Evolutionary conservation across 2,113 vertebrate genomes (phyloP).

Genomic region (Neogobius melanostomus): DNA sequence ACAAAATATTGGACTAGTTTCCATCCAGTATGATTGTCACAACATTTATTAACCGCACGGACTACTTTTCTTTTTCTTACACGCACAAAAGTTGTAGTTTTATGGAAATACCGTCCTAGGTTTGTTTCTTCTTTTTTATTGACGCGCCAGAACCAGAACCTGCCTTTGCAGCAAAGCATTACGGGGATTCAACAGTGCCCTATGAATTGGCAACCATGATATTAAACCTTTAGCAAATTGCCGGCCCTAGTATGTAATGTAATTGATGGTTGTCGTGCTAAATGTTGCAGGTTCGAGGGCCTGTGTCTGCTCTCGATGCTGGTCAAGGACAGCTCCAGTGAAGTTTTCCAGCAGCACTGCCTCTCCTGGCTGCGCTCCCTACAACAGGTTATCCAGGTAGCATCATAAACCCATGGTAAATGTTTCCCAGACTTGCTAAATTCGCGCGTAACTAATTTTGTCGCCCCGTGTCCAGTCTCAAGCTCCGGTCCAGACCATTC

Average conservation of each 20-base stretch:
- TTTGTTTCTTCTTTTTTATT: too few species aligned
- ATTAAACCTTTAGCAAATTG: too few species aligned
- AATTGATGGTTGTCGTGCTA: neutral
- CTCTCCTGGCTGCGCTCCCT: slow-evolving; percentile 86
- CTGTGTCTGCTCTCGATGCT: slow-evolving; percentile 86
- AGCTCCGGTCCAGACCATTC: slow-evolving; percentile 82
- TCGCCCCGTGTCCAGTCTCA: slow-evolving; percentile 76
- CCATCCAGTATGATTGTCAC: too few species aligned
- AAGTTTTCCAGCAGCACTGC: slow-evolving; percentile 88
- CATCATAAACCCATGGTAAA: neutral
- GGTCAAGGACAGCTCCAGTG: slow-evolving; percentile 85
- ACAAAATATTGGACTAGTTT: too few species aligned
- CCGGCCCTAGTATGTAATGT: neutral
- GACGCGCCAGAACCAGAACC: too few species aligned
- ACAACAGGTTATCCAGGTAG: slow-evolving; percentile 88
- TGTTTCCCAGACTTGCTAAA: neutral
- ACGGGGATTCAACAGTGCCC: too few species aligned
- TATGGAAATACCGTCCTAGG: too few species aligned
- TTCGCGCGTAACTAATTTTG: neutral
- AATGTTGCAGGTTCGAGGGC: slow-evolving; percentile 81
- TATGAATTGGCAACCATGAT: too few species aligned
- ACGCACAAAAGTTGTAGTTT: too few species aligned
- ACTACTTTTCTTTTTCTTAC: too few species aligned
- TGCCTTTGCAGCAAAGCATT: too few species aligned
- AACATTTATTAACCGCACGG: too few species aligned